These are phyloP conservation scores for Epirrhoe tristata DNA, from an alignment of 2,888 invertebrate genomes.

Conservation along the genomic window DNA sequence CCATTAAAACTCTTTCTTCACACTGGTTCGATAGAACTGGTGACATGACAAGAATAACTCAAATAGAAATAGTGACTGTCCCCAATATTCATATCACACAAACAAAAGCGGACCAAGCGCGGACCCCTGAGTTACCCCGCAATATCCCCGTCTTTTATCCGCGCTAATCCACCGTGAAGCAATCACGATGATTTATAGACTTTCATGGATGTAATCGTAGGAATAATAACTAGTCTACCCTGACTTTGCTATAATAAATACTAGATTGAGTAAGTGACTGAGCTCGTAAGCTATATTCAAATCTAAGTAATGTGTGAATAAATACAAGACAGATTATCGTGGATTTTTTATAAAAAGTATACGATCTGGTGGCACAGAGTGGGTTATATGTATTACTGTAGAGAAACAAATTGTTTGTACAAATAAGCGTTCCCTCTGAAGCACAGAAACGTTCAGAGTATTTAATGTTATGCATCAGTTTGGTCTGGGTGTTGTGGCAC, in stretches of 20 bases:
- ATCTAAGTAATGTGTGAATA: constrained; percentile 1
- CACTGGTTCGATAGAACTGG: too few species aligned
- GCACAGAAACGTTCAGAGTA: too few species aligned
- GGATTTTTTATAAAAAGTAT: background rate
- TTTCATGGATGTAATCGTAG: constrained; percentile 29
- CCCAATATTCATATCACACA: constrained; percentile 16
- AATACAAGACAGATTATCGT: background rate
- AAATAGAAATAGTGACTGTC: background rate
- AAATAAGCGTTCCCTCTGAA: too few species aligned
- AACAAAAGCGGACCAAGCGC: constrained; percentile 32
- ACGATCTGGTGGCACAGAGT: background rate
- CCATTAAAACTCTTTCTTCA: too few species aligned
- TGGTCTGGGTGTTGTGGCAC: too few species aligned
- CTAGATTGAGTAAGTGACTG: background rate
- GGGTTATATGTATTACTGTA: too few species aligned
- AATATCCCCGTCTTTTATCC: constrained; percentile 51
- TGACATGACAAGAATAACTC: background rate
- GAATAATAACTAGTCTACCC: background rate
- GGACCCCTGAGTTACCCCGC: constrained; percentile 35
- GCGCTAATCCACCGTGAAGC: constrained; percentile 63
- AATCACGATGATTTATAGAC: constrained; percentile 56
- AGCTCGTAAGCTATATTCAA: constrained; percentile 1
- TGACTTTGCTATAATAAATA: background rate
- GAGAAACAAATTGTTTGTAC: too few species aligned
- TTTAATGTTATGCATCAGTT: too few species aligned